Conservation (phyloP, 2,888 invertebrate species). For the Pyrochroa serraticornis region DNA sequence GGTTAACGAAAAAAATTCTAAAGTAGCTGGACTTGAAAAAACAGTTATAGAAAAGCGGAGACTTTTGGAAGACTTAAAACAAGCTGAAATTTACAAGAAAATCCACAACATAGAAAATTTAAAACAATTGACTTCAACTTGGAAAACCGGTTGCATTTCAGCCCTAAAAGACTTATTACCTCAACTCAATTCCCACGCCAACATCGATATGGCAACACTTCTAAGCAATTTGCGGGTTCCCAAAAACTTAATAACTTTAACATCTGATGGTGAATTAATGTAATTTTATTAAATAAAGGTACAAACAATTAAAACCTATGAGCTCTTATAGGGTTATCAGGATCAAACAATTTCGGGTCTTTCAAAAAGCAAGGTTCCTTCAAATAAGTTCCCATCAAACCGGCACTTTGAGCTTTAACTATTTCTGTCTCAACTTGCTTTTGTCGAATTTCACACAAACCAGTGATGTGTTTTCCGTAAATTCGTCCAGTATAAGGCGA, state of each 20-base stretch:
- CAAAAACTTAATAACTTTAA: slow-evolving; percentile 8
- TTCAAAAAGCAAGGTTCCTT: slow-evolving; percentile 81
- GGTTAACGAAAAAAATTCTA: background rate
- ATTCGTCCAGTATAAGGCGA: slow-evolving; percentile 93
- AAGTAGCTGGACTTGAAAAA: slow-evolving; percentile 10
- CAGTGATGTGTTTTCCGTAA: slow-evolving; percentile 92
- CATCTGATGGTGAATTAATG: slow-evolving; percentile 13
- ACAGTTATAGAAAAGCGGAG: slow-evolving; percentile 12
- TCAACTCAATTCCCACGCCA: slow-evolving; percentile 12
- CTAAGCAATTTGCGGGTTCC: slow-evolving; percentile 20
- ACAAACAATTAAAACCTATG: slow-evolving; percentile 70
- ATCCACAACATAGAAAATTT: slow-evolving; percentile 19
- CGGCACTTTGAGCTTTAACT: slow-evolving; percentile 74
- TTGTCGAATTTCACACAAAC: slow-evolving; percentile 86
- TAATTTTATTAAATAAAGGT: slow-evolving; percentile 16
- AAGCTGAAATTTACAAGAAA: slow-evolving; percentile 26
- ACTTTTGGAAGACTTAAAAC: slow-evolving; percentile 19
- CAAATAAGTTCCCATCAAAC: slow-evolving; percentile 81
- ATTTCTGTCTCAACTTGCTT: slow-evolving; percentile 75
- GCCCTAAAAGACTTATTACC: slow-evolving; percentile 22
- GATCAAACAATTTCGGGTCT: slow-evolving; percentile 91
- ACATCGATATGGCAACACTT: slow-evolving; percentile 18
- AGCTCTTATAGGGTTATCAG: slow-evolving; percentile 79
- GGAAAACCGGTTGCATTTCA: slow-evolving; percentile 23
- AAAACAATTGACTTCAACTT: slow-evolving; percentile 8